Conservation (phyloP, 1,140 invertebrate genomes). For the Brevipalpus yothersi region DNA sequence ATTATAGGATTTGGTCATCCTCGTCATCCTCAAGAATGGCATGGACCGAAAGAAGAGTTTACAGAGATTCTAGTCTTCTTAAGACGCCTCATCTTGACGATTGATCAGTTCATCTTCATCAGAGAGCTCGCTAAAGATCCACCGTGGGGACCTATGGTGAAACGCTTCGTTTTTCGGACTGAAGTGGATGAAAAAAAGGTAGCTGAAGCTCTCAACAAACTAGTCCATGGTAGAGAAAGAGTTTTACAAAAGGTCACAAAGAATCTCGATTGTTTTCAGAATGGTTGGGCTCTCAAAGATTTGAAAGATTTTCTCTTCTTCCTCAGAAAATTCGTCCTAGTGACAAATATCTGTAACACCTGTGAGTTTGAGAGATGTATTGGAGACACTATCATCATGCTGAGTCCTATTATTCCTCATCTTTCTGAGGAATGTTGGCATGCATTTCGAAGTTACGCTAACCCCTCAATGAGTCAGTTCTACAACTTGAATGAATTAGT, state of each 20-base stretch:
- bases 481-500: neutral
- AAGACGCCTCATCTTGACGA: conserved; percentile 6
- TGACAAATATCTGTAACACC: conserved; percentile 1
- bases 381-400: conserved; percentile 49
- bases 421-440: conserved; percentile 73
- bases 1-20: conserved; percentile 65
- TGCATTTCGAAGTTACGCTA: conserved; percentile 27
- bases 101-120: conserved; percentile 7
- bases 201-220: neutral
- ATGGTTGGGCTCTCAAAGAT: neutral
- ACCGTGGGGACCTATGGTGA: neutral
- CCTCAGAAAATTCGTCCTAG: conserved; percentile 2
- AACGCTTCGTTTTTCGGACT: neutral
- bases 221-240: neutral
- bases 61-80: conserved; percentile 6
- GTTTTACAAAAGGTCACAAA: neutral
- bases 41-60: conserved; percentile 7
- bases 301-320: conserved; percentile 6
- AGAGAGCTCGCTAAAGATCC: neutral
- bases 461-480: neutral
- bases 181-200: neutral
- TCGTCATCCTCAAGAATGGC: conserved; percentile 55
- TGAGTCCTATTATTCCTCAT: conserved; percentile 61
- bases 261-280: neutral
- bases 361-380: conserved; percentile 42